phyloP scores from a whole-genome alignment of 2,888 invertebrate genomes.

The Noctuana brunneofusca region DNA sequence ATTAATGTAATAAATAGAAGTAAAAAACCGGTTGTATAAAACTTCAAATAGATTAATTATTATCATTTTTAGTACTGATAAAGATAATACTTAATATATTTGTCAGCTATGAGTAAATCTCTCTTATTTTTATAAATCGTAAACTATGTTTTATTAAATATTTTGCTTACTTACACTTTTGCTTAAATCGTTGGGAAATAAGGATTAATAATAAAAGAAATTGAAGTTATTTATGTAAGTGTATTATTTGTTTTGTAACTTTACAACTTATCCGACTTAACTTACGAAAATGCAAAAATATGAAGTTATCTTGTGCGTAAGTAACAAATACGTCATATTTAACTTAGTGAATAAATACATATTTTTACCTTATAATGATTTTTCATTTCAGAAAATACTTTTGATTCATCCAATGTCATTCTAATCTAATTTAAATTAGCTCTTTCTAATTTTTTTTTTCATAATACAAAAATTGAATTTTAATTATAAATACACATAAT shows the following conservation, averaged over 20 bases:
- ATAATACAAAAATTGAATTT: too few species aligned
- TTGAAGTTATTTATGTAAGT: constrained; percentile 16
- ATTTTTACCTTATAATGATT: constrained; percentile 12
- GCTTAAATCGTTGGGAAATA: constrained; percentile 29
- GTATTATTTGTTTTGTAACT: constrained; percentile 23
- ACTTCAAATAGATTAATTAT: constrained; percentile 35
- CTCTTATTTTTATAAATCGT: constrained; percentile 6
- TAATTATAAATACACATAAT: too few species aligned
- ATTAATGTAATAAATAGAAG: constrained; percentile 47
- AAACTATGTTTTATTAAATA: neutral
- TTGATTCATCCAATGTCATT: neutral
- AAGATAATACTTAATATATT: constrained; percentile 9
- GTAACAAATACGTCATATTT: constrained; percentile 16
- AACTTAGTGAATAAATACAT: constrained; percentile 21
- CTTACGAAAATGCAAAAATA: constrained; percentile 34
- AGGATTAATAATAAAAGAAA: constrained; percentile 33
- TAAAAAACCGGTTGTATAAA: constrained; percentile 43
- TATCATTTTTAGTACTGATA: constrained; percentile 27
- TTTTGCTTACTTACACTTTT: constrained; percentile 4
- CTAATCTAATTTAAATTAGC: neutral
- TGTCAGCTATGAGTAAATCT: constrained; percentile 35
- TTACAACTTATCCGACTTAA: constrained; percentile 19
- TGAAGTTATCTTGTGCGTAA: constrained; percentile 32
- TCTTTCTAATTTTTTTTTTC: too few species aligned
- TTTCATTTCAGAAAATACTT: constrained; percentile 2